Conservation (phyloP, 2,113 vertebrate species). For the Lichenostomus cassidix region DNA sequence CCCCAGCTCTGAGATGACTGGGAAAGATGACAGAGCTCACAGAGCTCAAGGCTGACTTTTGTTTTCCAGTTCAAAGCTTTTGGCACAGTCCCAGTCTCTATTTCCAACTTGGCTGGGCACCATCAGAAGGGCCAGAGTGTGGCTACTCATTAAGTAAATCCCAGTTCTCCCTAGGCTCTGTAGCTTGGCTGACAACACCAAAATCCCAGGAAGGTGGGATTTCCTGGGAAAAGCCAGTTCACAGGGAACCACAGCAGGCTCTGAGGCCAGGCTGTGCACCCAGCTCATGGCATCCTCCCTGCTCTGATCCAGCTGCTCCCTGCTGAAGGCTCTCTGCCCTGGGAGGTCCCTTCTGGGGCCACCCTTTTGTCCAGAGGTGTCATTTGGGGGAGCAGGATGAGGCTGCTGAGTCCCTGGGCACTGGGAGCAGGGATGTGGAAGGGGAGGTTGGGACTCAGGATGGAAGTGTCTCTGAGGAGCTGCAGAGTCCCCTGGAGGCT, state of each 20-base stretch:
- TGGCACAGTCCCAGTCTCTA: not conserved
- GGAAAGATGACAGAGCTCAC: not conserved
- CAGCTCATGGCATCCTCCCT: not conserved
- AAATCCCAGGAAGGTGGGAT: not conserved
- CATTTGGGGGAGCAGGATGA: not conserved
- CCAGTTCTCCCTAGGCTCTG: not conserved
- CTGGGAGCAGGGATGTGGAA: not conserved
- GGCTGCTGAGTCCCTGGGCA: not conserved
- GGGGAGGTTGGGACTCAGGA: not conserved
- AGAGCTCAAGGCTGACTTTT: not conserved
- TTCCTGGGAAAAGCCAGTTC: not conserved
- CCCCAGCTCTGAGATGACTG: not conserved
- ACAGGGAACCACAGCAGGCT: fast-evolving
- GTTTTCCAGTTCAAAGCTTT: not conserved
- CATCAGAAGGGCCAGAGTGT: not conserved
- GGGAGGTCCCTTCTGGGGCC: not conserved
- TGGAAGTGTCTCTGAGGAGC: not conserved
- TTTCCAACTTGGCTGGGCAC: not conserved
- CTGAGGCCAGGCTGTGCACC: not conserved
- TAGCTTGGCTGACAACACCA: not conserved
- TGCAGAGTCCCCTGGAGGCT: not conserved
- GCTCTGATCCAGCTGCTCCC: not conserved
- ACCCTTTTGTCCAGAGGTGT: not conserved
- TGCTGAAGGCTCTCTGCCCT: not conserved
- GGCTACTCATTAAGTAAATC: not conserved